These are phyloP conservation scores for Pangasius mekongensis DNA, from an alignment of 2,797 vertebrate species.

Conservation along the genomic window DNA sequence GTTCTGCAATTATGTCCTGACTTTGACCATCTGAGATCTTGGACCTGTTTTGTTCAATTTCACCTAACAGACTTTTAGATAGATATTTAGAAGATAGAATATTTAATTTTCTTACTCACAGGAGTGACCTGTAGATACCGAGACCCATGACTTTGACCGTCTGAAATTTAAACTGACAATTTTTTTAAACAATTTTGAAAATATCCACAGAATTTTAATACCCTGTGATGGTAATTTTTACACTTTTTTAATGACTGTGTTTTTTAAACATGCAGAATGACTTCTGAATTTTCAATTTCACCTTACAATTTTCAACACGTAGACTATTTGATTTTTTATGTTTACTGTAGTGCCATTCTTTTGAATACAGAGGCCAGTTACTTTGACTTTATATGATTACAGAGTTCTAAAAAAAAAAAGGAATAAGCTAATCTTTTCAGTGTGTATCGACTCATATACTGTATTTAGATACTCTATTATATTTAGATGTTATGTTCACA, in stretches of 20 bases:
- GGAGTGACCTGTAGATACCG: neutral
- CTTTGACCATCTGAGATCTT: neutral
- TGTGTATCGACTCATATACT: neutral
- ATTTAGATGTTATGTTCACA: no score
- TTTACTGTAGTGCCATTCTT: neutral
- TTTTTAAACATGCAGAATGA: no score
- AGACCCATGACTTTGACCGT: neutral
- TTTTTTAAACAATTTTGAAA: neutral
- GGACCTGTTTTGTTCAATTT: neutral
- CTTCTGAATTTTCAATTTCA: neutral
- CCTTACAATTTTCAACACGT: neutral
- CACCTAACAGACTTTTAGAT: neutral
- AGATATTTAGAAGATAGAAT: neutral
- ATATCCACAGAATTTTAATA: neutral
- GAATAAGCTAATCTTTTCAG: neutral
- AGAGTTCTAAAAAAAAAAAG: no score
- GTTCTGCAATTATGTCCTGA: neutral
- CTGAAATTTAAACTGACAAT: neutral
- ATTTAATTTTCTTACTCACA: neutral
- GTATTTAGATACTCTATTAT: neutral
- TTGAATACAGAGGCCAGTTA: neutral
- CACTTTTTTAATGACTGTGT: no score
- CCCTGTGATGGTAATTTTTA: neutral
- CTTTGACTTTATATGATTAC: no score
- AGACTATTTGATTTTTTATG: neutral